Evolutionary conservation across 23 tunicate species (phyloP).

Genomic region (Clavelina lepadiformis): DNA sequence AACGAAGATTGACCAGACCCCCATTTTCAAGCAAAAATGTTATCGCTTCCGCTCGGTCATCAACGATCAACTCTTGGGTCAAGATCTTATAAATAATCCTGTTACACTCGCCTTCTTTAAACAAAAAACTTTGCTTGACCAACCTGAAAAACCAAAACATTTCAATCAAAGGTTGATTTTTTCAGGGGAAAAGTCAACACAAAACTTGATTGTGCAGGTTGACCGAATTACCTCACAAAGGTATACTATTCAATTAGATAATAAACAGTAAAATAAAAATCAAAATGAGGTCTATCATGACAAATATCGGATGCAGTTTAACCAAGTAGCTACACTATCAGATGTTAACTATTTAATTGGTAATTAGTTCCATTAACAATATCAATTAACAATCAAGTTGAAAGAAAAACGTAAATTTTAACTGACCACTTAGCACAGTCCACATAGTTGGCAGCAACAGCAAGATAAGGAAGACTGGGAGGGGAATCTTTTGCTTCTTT

Average conservation of each 20-base stretch:
- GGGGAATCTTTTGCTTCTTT: conserved; percentile 60
- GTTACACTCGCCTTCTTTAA: conserved; percentile 63
- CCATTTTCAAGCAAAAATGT: conserved; percentile 65
- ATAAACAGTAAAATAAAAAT: too few relatives aligned
- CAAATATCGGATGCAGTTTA: too few relatives aligned
- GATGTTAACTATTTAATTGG: too few relatives aligned
- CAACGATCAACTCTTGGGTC: conserved; percentile 34
- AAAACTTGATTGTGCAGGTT: too few relatives aligned
- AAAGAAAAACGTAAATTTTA: neutral
- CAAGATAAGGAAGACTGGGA: conserved; percentile 83
- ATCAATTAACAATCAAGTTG: neutral
- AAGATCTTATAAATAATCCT: conserved; percentile 65
- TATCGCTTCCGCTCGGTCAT: conserved; percentile 43
- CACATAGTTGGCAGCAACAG: conserved; percentile 51
- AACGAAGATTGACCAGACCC: conserved; percentile 40
- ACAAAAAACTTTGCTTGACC: conserved; percentile 50
- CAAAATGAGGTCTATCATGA: too few relatives aligned
- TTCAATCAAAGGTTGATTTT: neutral
- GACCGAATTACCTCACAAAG: too few relatives aligned
- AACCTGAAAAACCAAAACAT: conserved; percentile 25
- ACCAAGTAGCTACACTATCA: too few relatives aligned
- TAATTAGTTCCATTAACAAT: neutral
- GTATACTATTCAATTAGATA: too few relatives aligned
- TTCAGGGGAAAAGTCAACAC: too few relatives aligned
- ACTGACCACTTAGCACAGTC: conserved; percentile 68